These are phyloP conservation scores for Ormyrus nitidulus DNA, from an alignment of 2,888 invertebrate genomes.

Conservation along the genomic window DNA sequence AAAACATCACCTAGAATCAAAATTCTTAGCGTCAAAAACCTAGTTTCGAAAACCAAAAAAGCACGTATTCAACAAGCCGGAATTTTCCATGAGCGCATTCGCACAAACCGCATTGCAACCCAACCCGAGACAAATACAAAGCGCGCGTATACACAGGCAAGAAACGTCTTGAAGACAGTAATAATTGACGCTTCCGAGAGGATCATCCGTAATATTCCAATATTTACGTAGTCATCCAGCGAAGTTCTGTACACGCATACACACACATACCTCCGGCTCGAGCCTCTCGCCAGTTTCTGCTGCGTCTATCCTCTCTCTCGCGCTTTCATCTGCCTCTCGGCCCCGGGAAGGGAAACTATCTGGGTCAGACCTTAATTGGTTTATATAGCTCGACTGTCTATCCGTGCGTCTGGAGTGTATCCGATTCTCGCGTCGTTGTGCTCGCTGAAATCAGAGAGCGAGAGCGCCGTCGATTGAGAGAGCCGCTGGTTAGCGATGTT, in stretches of 20 bases:
- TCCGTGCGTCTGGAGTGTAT: constrained; percentile 59
- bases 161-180: constrained; percentile 21
- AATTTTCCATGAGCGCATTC: too few species aligned
- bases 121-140: neutral
- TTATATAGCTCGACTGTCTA: constrained; percentile 60
- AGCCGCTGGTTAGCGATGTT: neutral
- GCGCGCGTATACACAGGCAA: neutral
- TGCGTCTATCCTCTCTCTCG: constrained; percentile 7
- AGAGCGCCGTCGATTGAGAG: constrained; percentile 3
- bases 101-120: too few species aligned
- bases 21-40: too few species aligned
- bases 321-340: constrained; percentile 22
- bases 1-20: too few species aligned
- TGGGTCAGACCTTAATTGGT: constrained; percentile 67
- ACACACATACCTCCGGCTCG: constrained; percentile 2
- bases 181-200: constrained; percentile 50
- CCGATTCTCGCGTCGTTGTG: constrained; percentile 58
- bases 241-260: constrained; percentile 5
- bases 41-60: too few species aligned
- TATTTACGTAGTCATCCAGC: constrained; percentile 47
- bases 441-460: constrained; percentile 57
- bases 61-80: too few species aligned
- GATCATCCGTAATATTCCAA: constrained; percentile 52
- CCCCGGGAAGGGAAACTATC: constrained; percentile 58
- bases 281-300: constrained; percentile 13